A percentile compares a stretch with the other conserved stretches of the same genome.
phyloP scores from a whole-genome alignment of 2,888 invertebrate genomes.

The Rambutsinella grinnellia region DNA sequence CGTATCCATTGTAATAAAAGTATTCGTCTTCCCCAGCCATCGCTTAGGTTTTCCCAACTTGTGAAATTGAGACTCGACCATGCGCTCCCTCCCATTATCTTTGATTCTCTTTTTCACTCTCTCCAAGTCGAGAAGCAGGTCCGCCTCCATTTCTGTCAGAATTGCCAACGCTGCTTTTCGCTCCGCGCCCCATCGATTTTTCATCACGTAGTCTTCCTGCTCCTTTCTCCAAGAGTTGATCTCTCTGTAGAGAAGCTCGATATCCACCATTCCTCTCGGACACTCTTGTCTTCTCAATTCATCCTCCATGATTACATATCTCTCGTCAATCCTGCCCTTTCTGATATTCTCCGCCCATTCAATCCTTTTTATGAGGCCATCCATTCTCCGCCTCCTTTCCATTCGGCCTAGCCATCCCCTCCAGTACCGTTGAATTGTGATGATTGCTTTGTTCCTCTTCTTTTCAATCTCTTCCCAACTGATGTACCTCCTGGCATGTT shows the following conservation, averaged over 20 bases:
- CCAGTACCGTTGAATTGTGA: constrained; percentile 64
- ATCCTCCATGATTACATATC: constrained; percentile 58
- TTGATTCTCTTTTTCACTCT: constrained; percentile 58
- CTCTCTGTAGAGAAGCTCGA: constrained; percentile 63
- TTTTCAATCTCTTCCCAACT: constrained; percentile 39
- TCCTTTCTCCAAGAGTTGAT: constrained; percentile 64
- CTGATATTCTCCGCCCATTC: constrained; percentile 64
- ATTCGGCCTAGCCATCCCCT: constrained; percentile 61
- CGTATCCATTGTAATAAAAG: constrained; percentile 82
- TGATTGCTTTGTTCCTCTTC: constrained; percentile 48
- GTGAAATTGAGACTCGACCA: constrained; percentile 32
- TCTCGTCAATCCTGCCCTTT: constrained; percentile 59
- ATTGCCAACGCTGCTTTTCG: constrained; percentile 63
- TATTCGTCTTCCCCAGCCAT: constrained; percentile 79
- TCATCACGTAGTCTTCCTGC: constrained; percentile 60
- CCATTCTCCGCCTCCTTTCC: constrained; percentile 54
- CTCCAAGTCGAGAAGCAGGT: constrained; percentile 61
- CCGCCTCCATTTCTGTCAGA: constrained; percentile 63
- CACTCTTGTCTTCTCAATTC: constrained; percentile 61
- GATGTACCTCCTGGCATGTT: constrained; percentile 45
- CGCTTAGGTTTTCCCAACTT: constrained; percentile 74
- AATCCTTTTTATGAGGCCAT: constrained; percentile 59
- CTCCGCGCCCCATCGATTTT: constrained; percentile 65
- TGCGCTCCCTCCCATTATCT: constrained; percentile 32
- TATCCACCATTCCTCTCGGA: constrained; percentile 61